Evolutionary conservation across 2,888 invertebrate genomes (phyloP), one percentile per base, ranked within the genome.

Genomic region (Parnassius smintheus): DNA sequence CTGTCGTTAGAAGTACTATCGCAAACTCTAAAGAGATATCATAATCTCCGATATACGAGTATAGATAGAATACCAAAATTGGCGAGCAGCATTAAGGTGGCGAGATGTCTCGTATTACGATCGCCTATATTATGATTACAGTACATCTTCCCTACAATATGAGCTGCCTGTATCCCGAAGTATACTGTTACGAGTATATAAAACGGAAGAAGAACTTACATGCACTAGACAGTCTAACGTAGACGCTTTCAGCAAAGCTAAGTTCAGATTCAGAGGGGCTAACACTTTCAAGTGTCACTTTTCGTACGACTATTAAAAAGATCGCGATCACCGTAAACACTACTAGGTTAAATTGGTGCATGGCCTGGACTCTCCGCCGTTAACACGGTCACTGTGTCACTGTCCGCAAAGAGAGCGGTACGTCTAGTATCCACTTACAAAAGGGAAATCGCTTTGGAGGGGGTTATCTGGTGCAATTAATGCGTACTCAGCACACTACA

Each of bases 301-400:
- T 1, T 49, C 4, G 66, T 59, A 75, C 9, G 65, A 64, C 68
- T 64, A 62, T 69, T 65, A 65, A 77, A 69, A 69, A 75, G 67
- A 74, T 72, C 67, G 68, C 74, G 68, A 83, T 72, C 75, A 81
- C 69, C 67, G 82, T 67, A 66, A 74, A 74, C 74, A 80, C 75
- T 61, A 77, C 70, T 65, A 74, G 71, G 68, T 70, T 75, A 72
- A 75, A 75, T 72, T 76, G 78, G 83, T 77, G 78, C 90, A 90
- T 90, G 83, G 81, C 85, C 82, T 72, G 72, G 75, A 77, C 84
- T 81, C 83, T 83, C 81, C 79, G 73, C 78, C 77, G 80, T 79
- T 73, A 80, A 80, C 86, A 83, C 89, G 88, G 89, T 85, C 87
- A 88, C 88, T 85, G 77, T 88, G 87, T 82, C 89, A 88, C 88